Evolutionary conservation across 2,888 invertebrate genomes (phyloP).

Genomic region (Melieria crassipennis): DNA sequence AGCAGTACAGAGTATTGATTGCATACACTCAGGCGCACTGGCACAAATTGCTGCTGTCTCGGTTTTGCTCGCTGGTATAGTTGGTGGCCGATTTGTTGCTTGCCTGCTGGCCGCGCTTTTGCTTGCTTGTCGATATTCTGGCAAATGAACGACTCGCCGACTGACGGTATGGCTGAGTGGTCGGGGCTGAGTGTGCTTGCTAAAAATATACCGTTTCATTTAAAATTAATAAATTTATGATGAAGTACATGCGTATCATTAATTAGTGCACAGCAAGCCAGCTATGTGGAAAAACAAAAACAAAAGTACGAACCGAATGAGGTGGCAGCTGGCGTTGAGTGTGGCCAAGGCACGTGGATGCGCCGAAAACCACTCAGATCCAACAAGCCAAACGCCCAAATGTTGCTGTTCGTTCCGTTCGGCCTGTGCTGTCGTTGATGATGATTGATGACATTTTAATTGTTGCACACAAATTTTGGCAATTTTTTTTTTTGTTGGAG

Average conservation of each 20-base stretch:
- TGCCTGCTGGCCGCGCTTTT: too few species aligned
- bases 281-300: background rate
- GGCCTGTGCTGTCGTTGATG: background rate
- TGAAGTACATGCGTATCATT: conserved; percentile 1
- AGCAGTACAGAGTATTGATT: background rate
- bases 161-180: too few species aligned
- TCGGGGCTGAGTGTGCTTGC: background rate
- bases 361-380: too few species aligned
- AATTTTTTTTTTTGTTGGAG: too few species aligned
- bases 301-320: background rate
- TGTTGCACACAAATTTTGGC: background rate
- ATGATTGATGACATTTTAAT: conserved; percentile 3
- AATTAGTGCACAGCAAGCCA: background rate
- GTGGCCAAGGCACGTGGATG: too few species aligned
- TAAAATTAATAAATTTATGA: conserved; percentile 2
- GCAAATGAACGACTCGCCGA: too few species aligned
- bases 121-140: too few species aligned
- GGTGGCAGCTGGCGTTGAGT: background rate
- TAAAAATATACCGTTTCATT: background rate
- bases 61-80: too few species aligned
- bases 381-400: too few species aligned
- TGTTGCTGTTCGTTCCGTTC: too few species aligned
- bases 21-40: background rate
- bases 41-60: too few species aligned
- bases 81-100: too few species aligned